phyloP scores from a whole-genome alignment of 2,797 vertebrate genomes.

The Champsocephalus esox region DNA sequence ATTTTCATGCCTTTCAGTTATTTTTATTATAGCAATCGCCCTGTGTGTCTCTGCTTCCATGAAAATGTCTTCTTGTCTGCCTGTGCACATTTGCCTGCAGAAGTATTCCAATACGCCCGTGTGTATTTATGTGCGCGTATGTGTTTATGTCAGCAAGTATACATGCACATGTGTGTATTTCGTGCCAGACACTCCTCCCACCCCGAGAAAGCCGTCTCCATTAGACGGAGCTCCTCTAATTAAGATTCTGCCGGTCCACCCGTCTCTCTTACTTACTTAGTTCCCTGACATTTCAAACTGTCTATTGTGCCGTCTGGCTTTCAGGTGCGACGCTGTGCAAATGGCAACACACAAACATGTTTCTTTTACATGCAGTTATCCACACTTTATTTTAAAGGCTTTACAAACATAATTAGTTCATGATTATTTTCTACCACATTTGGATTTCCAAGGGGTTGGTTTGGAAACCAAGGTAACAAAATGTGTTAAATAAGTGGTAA shows the following conservation, averaged over 20 bases:
- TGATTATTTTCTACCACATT: too few relatives aligned
- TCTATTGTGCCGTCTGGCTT: constrained; percentile 88
- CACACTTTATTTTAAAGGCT: too few relatives aligned
- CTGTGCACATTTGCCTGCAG: constrained; percentile 12
- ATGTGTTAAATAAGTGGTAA: too few relatives aligned
- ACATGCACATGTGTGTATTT: constrained; percentile 9
- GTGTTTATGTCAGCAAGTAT: constrained; percentile 38
- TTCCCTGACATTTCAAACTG: constrained; percentile 91
- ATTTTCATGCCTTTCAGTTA: constrained; percentile 3
- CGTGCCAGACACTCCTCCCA: constrained; percentile 50
- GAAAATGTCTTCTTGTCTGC: not conserved
- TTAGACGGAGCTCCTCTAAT: constrained; percentile 85
- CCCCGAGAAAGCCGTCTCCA: constrained; percentile 68
- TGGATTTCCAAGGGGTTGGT: too few relatives aligned
- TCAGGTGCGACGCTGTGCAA: constrained; percentile 90
- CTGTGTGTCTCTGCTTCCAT: not conserved
- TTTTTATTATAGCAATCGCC: constrained; percentile 24
- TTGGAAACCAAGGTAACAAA: too few relatives aligned
- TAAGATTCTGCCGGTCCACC: constrained; percentile 85
- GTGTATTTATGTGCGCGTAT: constrained; percentile 19
- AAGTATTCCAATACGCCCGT: constrained; percentile 27
- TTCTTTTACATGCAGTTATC: too few relatives aligned
- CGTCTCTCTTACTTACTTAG: constrained; percentile 89
- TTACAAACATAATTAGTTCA: too few relatives aligned
- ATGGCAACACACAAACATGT: constrained; percentile 90